Conservation (phyloP, 2,113 vertebrate species). For the Axis porcinus region DNA sequence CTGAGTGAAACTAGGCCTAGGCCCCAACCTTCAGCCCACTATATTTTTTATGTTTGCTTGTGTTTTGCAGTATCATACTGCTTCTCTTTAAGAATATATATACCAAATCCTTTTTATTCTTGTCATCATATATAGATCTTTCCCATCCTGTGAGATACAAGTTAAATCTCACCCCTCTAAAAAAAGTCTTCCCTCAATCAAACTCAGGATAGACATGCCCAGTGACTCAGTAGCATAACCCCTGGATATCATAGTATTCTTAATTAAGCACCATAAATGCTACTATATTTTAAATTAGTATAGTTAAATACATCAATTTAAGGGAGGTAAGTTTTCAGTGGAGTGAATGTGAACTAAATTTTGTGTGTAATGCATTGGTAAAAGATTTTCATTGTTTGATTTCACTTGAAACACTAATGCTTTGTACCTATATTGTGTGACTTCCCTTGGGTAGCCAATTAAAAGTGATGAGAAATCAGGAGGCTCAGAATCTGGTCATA, state of each 20-base stretch:
- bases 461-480: not conserved
- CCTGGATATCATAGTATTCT: not conserved
- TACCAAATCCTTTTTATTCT: not conserved
- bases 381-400: not conserved
- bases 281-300: not conserved
- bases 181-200: not conserved
- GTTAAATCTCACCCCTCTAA: not conserved
- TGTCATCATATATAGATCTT: not conserved
- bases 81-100: not conserved
- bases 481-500: not conserved
- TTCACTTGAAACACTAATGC: not conserved
- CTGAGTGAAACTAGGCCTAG: not conserved
- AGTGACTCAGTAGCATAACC: not conserved
- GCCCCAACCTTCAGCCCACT: not conserved
- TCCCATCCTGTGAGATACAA: not conserved
- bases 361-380: not conserved
- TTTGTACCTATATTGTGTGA: not conserved
- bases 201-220: not conserved
- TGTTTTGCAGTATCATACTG: not conserved
- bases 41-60: not conserved
- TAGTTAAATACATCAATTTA: not conserved
- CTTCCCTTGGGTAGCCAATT: not conserved
- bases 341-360: not conserved
- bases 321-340: not conserved
- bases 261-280: not conserved